Conservation (phyloP, 2,113 vertebrate species). For the Oncorhynchus masou region DNA sequence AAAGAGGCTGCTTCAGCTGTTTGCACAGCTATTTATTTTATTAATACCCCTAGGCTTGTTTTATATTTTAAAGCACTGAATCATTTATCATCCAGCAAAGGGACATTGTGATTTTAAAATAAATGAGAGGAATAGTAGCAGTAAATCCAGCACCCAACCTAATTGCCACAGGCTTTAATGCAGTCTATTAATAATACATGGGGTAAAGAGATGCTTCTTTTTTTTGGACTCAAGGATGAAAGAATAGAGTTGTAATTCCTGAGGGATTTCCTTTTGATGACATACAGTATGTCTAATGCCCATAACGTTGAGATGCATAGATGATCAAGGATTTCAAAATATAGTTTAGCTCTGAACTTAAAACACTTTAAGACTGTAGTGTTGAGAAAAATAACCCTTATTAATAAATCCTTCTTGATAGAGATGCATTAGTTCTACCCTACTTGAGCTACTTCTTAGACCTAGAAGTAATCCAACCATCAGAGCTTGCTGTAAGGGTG, state of each 20-base stretch:
- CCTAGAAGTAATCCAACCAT: too few relatives aligned
- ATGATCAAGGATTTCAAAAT: background rate
- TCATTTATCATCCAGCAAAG: constrained; percentile 29
- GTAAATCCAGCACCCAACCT: constrained; percentile 10
- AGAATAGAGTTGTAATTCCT: background rate
- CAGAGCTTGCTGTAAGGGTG: too few relatives aligned
- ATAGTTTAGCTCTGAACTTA: too few relatives aligned
- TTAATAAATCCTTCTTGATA: too few relatives aligned
- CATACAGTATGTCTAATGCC: too few relatives aligned
- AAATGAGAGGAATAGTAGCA: constrained; percentile 6
- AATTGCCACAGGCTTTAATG: constrained; percentile 21
- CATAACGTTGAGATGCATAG: too few relatives aligned
- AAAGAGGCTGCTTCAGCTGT: constrained; percentile 36
- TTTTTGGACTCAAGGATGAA: background rate
- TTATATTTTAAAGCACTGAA: constrained; percentile 43
- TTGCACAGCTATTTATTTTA: constrained; percentile 44
- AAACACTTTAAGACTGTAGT: too few relatives aligned
- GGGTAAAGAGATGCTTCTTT: background rate
- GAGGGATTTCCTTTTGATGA: too few relatives aligned
- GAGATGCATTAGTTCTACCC: too few relatives aligned
- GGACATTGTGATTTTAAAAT: constrained; percentile 15
- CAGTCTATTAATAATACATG: constrained; percentile 25
- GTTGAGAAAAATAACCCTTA: too few relatives aligned
- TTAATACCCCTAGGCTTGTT: constrained; percentile 17
- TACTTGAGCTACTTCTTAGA: too few relatives aligned